Percentiles rank a stretch among this genome's conserved stretches.
Conservation (phyloP, 2,113 vertebrate species). For the Corythaixoides concolor region DNA sequence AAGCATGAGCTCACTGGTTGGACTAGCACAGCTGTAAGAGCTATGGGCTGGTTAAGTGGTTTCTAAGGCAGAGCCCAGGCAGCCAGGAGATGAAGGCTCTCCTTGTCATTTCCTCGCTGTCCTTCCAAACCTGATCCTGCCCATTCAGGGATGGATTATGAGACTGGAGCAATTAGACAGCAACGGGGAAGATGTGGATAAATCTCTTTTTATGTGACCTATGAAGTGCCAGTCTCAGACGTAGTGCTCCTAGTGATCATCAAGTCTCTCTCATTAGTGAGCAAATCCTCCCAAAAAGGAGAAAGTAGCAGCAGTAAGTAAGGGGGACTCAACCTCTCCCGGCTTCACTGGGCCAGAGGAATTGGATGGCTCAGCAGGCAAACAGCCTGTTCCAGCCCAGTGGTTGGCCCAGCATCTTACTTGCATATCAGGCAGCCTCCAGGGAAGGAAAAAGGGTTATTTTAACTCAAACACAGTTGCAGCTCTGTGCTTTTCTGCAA, state of each 20-base stretch:
- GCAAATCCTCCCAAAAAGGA: neutral
- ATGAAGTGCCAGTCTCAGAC: neutral
- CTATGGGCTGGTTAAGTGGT: neutral
- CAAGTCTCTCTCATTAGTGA: neutral
- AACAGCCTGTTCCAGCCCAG: neutral
- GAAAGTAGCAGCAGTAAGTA: neutral
- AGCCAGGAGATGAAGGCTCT: neutral
- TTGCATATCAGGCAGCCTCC: neutral
- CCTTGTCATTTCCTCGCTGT: neutral
- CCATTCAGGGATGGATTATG: neutral
- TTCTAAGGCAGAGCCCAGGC: neutral
- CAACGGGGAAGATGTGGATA: neutral
- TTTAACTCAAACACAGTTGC: neutral
- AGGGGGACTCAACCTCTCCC: neutral
- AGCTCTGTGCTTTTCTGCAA: neutral
- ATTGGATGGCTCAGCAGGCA: neutral
- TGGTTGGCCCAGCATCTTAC: neutral
- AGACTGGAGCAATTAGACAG: neutral
- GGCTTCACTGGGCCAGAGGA: neutral
- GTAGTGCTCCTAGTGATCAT: neutral
- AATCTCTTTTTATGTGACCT: neutral
- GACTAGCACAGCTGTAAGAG: neutral
- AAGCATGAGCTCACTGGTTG: neutral
- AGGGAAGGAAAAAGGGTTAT: neutral
- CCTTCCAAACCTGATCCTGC: neutral